These are phyloP conservation scores for Parazoanthus atlanticus DNA, from an alignment of 92 coral and sea anemone species.

Conservation along the genomic window DNA sequence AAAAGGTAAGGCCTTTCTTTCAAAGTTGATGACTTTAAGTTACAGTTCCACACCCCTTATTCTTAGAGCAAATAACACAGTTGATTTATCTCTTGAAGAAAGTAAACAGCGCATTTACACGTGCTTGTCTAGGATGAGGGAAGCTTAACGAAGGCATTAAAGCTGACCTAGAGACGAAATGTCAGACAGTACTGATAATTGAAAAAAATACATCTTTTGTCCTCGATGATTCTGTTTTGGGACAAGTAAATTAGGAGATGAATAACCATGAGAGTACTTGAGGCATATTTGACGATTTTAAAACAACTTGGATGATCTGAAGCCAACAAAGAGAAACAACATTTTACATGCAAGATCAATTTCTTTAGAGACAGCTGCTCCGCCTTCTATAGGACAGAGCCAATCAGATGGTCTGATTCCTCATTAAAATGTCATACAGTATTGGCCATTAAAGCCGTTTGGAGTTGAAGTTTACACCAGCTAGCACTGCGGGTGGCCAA, in stretches of 20 bases:
- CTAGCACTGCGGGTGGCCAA: slow-evolving; percentile 61
- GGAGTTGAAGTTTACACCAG: slow-evolving; percentile 55
- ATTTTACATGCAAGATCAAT: slow-evolving; percentile 74
- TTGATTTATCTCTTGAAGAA: slow-evolving; percentile 31
- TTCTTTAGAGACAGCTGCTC: slow-evolving; percentile 81
- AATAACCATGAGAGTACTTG: slow-evolving; percentile 31
- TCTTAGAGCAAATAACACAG: slow-evolving; percentile 13
- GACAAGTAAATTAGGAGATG: slow-evolving; percentile 35
- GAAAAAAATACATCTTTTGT: slow-evolving; percentile 19
- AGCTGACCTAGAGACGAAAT: neutral
- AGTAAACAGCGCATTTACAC: slow-evolving; percentile 9
- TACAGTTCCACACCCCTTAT: neutral
- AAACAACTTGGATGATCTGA: slow-evolving; percentile 44
- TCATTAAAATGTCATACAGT: slow-evolving; percentile 73
- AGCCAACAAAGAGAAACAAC: slow-evolving; percentile 74
- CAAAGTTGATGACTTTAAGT: neutral
- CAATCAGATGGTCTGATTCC: slow-evolving; percentile 61
- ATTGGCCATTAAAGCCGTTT: slow-evolving; percentile 51
- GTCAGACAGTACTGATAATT: neutral
- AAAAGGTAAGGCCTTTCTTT: slow-evolving; percentile 1
- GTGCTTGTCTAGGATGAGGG: neutral
- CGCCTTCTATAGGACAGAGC: slow-evolving; percentile 56
- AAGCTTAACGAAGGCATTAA: neutral
- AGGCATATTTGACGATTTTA: slow-evolving; percentile 42
- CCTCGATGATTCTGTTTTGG: slow-evolving; percentile 14